phyloP scores from a whole-genome alignment of 2,113 vertebrate species.

The Osmerus eperlanus region DNA sequence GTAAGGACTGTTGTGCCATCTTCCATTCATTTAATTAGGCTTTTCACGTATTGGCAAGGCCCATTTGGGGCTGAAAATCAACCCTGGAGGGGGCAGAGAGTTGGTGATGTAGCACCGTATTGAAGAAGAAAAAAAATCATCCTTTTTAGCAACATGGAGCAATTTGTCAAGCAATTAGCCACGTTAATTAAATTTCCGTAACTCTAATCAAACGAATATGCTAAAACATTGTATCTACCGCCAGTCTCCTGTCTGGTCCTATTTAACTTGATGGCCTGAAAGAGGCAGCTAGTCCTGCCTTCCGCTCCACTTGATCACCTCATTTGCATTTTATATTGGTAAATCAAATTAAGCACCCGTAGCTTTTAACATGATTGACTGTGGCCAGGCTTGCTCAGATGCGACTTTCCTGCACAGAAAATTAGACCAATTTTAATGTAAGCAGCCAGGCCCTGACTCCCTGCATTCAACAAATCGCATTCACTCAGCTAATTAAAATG shows the following conservation, averaged over 20 bases:
- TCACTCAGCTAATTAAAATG: constrained; percentile 99
- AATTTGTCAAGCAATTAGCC: constrained; percentile 98
- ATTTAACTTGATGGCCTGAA: constrained; percentile 99
- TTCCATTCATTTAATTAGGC: constrained; percentile 99
- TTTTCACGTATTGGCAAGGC: constrained; percentile 92
- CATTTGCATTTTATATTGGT: constrained; percentile 99
- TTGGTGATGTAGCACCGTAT: constrained; percentile 63
- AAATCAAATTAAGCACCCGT: constrained; percentile 99
- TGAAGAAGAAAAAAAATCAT: constrained; percentile 66
- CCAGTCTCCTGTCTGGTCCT: constrained; percentile 92
- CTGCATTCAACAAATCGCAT: constrained; percentile 89
- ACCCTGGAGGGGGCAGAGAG: constrained; percentile 68
- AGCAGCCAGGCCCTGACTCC: constrained; percentile 76
- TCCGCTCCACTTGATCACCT: constrained; percentile 99
- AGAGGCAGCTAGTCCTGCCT: constrained; percentile 88
- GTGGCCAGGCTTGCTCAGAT: constrained; percentile 93
- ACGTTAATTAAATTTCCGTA: constrained; percentile 96
- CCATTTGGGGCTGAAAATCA: constrained; percentile 83
- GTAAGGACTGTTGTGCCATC: constrained; percentile 89
- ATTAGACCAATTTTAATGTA: constrained; percentile 99
- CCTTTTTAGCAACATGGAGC: constrained; percentile 86
- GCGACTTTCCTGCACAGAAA: constrained; percentile 94
- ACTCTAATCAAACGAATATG: constrained; percentile 98
- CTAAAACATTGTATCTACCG: constrained; percentile 96
- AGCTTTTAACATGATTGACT: constrained; percentile 99